Conservation (phyloP, 2,113 vertebrate genomes). For the Xyliphius kryptos region DNA sequence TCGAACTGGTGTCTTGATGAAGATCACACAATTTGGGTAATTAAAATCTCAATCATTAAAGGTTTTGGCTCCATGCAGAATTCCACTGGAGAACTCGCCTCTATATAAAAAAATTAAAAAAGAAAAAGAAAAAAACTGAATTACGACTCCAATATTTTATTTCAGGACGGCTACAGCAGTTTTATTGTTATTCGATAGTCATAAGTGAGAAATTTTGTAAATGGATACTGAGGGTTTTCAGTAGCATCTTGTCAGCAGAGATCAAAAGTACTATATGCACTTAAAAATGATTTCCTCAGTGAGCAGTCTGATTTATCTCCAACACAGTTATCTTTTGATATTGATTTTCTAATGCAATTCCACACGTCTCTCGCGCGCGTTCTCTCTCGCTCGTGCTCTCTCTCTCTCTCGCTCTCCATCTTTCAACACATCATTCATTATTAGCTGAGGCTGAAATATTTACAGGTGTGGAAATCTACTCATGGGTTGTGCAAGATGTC, state of each 20-base stretch:
- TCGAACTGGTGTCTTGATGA: too few species aligned
- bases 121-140: too few species aligned
- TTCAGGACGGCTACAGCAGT: not conserved
- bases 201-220: slow-evolving; percentile 4
- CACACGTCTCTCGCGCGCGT: slow-evolving; percentile 14
- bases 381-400: not conserved
- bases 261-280: slow-evolving; percentile 13
- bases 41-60: too few species aligned
- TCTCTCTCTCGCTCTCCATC: not conserved
- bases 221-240: slow-evolving; percentile 2
- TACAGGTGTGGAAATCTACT: slow-evolving; percentile 36
- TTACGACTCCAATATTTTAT: too few species aligned
- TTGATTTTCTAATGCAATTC: slow-evolving; percentile 23
- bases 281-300: slow-evolving; percentile 9
- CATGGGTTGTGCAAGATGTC: slow-evolving; percentile 22
- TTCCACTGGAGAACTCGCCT: too few species aligned
- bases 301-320: slow-evolving; percentile 16
- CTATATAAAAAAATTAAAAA: too few species aligned
- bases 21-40: too few species aligned
- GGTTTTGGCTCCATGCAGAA: too few species aligned
- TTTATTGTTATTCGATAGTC: not conserved
- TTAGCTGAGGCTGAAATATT: slow-evolving; percentile 43
- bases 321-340: slow-evolving; percentile 27
- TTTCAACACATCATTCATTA: slow-evolving; percentile 45
- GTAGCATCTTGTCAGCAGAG: slow-evolving; percentile 9